These are phyloP conservation scores for Chrysoperla carnea DNA, from an alignment of 1,140 invertebrate species.

Conservation along the genomic window DNA sequence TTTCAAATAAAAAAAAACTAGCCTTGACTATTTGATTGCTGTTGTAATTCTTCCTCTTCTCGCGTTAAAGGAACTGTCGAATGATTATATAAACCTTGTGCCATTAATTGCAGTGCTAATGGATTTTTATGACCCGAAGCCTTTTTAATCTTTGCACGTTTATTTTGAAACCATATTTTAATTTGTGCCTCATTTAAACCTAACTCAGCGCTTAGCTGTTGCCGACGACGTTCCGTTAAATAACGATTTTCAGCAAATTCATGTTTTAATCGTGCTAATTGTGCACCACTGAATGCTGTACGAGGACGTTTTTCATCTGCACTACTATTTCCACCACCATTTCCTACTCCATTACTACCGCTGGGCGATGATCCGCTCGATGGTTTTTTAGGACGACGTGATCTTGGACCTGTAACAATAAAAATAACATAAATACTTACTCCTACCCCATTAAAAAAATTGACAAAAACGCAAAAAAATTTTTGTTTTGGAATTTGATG, in stretches of 20 bases:
- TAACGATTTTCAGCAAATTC: conserved; percentile 88
- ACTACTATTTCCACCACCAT: conserved; percentile 11
- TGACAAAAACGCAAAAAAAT: too few species aligned
- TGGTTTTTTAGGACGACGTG: conserved; percentile 60
- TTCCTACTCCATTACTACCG: conserved; percentile 8
- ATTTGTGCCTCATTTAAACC: conserved; percentile 88
- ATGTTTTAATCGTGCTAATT: conserved; percentile 76
- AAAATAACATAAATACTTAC: too few species aligned
- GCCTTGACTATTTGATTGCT: background rate
- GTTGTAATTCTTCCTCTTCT: conserved; percentile 45
- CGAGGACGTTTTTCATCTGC: conserved; percentile 86
- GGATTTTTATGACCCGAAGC: conserved; percentile 65
- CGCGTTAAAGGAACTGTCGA: conserved; percentile 55
- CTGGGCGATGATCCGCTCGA: conserved; percentile 23
- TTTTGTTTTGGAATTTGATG: too few species aligned
- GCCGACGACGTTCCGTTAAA: conserved; percentile 73
- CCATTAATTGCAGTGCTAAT: conserved; percentile 75
- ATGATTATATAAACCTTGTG: conserved; percentile 81
- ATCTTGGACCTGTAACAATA: conserved; percentile 64
- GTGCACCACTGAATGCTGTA: conserved; percentile 93
- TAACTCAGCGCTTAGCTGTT: conserved; percentile 69
- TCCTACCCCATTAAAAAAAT: too few species aligned
- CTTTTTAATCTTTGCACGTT: conserved; percentile 90
- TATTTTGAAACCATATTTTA: conserved; percentile 94
- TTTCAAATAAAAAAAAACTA: too few species aligned